These are phyloP conservation scores for Brachionus koreanus DNA, from an alignment of 1,140 invertebrate genomes.

Conservation along the genomic window DNA sequence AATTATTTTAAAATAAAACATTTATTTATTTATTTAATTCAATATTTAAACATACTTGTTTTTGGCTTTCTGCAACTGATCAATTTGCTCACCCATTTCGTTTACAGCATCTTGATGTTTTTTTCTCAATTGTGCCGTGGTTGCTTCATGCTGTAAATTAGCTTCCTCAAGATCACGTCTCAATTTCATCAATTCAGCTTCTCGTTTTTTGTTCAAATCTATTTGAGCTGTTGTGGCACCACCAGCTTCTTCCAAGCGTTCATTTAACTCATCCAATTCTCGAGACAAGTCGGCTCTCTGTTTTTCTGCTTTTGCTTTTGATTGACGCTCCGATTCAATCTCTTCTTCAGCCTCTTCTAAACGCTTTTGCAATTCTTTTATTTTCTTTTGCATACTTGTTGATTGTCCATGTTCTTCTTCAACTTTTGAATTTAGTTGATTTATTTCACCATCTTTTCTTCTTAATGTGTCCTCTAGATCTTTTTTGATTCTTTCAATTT, in stretches of 20 bases:
- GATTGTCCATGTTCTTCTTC: constrained; percentile 96
- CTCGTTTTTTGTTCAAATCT: constrained; percentile 98
- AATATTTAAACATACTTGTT: constrained; percentile 75
- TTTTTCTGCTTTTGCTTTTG: constrained; percentile 79
- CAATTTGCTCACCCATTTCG: constrained; percentile 97
- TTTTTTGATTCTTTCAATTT: constrained; percentile 94
- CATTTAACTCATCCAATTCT: constrained; percentile 92
- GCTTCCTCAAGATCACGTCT: constrained; percentile 95
- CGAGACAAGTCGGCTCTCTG: constrained; percentile 90
- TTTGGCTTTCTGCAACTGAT: constrained; percentile 98
- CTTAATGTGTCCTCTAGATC: constrained; percentile 79
- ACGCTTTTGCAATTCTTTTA: constrained; percentile 82
- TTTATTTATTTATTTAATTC: too few relatives aligned
- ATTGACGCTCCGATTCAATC: constrained; percentile 90
- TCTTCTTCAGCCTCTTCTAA: constrained; percentile 96
- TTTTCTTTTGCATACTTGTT: constrained; percentile 90
- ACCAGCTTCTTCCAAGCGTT: constrained; percentile 95
- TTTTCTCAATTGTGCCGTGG: constrained; percentile 89
- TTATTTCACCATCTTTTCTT: constrained; percentile 90
- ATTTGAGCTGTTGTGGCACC: constrained; percentile 97
- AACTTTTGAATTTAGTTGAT: constrained; percentile 84
- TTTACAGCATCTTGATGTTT: constrained; percentile 96
- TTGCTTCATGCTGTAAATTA: constrained; percentile 95
- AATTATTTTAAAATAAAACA: not conserved
- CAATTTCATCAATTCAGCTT: constrained; percentile 94